Evolutionary conservation across 2,797 vertebrate species (phyloP).

Genomic region (Lerista edwardsae): DNA sequence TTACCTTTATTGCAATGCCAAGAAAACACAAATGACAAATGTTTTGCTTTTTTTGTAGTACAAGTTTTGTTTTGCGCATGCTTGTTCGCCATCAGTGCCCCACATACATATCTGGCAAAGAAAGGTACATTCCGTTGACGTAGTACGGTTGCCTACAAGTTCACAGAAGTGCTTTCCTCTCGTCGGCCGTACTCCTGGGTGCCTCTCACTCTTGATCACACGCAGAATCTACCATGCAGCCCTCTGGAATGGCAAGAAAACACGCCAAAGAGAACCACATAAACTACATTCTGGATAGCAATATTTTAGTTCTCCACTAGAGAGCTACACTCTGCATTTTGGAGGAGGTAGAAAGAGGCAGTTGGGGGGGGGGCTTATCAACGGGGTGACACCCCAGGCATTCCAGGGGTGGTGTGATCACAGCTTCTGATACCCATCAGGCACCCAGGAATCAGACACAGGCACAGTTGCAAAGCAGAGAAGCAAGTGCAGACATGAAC

Average conservation of each 20-base stretch:
- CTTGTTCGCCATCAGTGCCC: accelerated
- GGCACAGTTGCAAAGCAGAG: neutral
- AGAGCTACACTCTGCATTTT: too few relatives aligned
- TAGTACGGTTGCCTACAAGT: accelerated
- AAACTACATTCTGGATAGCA: neutral
- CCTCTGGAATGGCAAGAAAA: conserved; percentile 58
- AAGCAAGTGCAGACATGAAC: too few relatives aligned
- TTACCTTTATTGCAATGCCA: conserved; percentile 1
- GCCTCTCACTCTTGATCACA: conserved; percentile 64
- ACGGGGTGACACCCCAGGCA: neutral
- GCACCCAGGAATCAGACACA: too few relatives aligned
- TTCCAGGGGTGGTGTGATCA: too few relatives aligned
- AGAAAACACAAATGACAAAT: neutral
- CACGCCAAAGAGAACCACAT: neutral
- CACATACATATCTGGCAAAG: neutral
- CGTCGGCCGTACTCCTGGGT: accelerated
- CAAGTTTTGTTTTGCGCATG: conserved; percentile 54
- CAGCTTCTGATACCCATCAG: neutral
- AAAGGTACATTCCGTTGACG: accelerated
- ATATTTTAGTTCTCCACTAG: neutral
- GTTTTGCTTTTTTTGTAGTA: neutral
- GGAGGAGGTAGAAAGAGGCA: neutral
- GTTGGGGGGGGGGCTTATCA: too few relatives aligned
- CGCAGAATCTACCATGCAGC: conserved; percentile 61
- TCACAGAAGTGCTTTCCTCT: accelerated